These are phyloP conservation scores for Hyperoplus lanceolatus DNA, from an alignment of 2,797 vertebrate species.

Conservation along the genomic window DNA sequence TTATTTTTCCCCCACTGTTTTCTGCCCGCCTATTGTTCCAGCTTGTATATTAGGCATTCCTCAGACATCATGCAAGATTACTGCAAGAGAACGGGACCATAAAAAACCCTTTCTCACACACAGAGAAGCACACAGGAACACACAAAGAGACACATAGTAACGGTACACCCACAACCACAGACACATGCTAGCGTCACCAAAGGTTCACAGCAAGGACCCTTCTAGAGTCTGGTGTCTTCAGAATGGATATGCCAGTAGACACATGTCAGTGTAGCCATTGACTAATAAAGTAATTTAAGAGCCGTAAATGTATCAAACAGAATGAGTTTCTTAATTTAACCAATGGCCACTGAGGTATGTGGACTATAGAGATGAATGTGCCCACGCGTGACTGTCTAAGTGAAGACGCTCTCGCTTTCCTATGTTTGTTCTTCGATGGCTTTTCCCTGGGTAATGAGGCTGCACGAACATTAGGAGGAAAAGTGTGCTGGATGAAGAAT, in stretches of 20 bases:
- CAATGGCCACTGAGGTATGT: constrained; percentile 43
- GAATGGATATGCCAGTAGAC: too few species aligned
- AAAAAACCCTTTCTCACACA: constrained; percentile 63
- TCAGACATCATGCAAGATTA: constrained; percentile 73
- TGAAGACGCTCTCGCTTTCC: constrained; percentile 33
- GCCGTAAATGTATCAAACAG: constrained; percentile 39
- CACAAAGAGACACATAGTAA: background rate
- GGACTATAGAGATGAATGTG: constrained; percentile 47
- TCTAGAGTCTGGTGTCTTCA: too few species aligned
- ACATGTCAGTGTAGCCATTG: too few species aligned
- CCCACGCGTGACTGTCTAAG: constrained; percentile 35
- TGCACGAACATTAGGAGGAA: constrained; percentile 58
- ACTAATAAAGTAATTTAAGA: background rate
- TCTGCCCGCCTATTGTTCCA: constrained; percentile 69
- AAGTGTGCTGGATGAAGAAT: constrained; percentile 71
- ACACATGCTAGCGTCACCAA: background rate
- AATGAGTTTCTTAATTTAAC: constrained; percentile 47
- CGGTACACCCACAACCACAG: background rate
- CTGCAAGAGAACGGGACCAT: constrained; percentile 60
- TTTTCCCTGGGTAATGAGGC: constrained; percentile 73
- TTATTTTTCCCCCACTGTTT: constrained; percentile 70
- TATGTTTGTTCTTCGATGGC: constrained; percentile 65
- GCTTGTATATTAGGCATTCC: constrained; percentile 78
- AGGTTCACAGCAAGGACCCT: background rate
- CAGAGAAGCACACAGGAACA: constrained; percentile 1